phyloP scores from a whole-genome alignment of 2,797 vertebrate species.

The Syndactyla subalaris region DNA sequence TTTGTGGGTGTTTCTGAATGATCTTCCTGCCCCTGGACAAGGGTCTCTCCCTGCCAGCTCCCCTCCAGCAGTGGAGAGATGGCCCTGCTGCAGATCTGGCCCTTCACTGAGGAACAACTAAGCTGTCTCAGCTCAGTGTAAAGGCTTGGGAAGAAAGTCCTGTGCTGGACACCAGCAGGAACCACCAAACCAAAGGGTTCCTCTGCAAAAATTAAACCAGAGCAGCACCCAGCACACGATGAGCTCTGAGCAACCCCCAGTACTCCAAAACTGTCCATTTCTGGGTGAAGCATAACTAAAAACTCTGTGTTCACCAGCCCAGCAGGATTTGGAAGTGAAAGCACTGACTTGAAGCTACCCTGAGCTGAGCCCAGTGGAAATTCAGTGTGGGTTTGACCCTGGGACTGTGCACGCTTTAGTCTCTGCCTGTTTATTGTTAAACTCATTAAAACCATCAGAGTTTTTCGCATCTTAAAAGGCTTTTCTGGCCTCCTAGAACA shows the following conservation, averaged over 20 bases:
- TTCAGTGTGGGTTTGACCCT: not conserved
- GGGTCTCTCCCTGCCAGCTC: constrained; percentile 3
- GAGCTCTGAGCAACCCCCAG: not conserved
- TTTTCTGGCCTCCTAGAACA: constrained; percentile 18
- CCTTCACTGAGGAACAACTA: not conserved
- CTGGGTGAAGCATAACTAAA: not conserved
- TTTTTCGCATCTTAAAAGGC: constrained; percentile 13
- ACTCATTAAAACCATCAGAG: constrained; percentile 38
- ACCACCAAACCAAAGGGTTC: not conserved
- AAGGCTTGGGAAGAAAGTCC: not conserved
- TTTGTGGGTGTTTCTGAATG: not conserved
- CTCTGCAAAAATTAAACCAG: not conserved
- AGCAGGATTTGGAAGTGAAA: not conserved
- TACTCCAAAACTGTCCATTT: not conserved
- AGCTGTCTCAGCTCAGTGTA: not conserved
- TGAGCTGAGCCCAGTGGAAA: constrained; percentile 33
- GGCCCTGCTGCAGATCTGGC: not conserved
- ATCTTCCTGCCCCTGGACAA: not conserved
- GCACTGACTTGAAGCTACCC: not conserved
- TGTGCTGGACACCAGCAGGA: not conserved
- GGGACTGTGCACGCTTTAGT: not conserved
- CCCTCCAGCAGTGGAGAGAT: not conserved
- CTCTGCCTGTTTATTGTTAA: constrained; percentile 43
- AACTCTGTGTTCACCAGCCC: not conserved
- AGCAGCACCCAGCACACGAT: not conserved